Conservation (phyloP, 2,113 vertebrate species). For the Apodemus sylvaticus region DNA sequence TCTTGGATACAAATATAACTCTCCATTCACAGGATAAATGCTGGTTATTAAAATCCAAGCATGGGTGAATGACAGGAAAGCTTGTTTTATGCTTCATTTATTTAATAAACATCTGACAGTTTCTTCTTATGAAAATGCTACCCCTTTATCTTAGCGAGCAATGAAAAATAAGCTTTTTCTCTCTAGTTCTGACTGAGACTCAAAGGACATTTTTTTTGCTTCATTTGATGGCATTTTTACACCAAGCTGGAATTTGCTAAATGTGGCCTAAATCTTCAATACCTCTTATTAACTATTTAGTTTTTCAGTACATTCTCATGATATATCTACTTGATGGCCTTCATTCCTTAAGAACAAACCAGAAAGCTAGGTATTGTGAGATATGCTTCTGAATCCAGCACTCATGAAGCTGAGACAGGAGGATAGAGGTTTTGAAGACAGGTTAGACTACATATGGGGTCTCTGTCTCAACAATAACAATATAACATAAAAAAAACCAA, state of each 20-base stretch:
- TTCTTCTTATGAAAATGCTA: conserved; percentile 57
- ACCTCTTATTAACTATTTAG: conserved; percentile 6
- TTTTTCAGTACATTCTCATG: conserved; percentile 24
- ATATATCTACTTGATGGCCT: background rate
- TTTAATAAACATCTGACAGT: conserved; percentile 68
- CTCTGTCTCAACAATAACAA: background rate
- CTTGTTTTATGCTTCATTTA: conserved; percentile 75
- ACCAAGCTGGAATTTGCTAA: conserved; percentile 42
- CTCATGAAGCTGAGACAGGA: background rate
- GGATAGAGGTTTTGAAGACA: background rate
- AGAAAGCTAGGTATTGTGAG: background rate
- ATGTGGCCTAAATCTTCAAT: conserved; percentile 49
- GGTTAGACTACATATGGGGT: background rate
- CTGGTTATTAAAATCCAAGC: conserved; percentile 68
- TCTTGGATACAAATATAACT: conserved; percentile 62
- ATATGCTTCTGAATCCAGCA: background rate
- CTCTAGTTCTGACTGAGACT: conserved; percentile 22
- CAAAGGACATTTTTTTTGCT: conserved; percentile 36
- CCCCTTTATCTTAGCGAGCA: conserved; percentile 47
- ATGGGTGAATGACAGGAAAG: conserved; percentile 58
- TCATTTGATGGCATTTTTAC: conserved; percentile 51
- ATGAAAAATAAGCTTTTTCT: conserved; percentile 60
- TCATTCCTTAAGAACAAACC: conserved; percentile 45
- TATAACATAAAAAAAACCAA: background rate
- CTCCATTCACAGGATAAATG: conserved; percentile 66